phyloP scores from a whole-genome alignment of 2,113 vertebrate species.

The Lycocorax pyrrhopterus region DNA sequence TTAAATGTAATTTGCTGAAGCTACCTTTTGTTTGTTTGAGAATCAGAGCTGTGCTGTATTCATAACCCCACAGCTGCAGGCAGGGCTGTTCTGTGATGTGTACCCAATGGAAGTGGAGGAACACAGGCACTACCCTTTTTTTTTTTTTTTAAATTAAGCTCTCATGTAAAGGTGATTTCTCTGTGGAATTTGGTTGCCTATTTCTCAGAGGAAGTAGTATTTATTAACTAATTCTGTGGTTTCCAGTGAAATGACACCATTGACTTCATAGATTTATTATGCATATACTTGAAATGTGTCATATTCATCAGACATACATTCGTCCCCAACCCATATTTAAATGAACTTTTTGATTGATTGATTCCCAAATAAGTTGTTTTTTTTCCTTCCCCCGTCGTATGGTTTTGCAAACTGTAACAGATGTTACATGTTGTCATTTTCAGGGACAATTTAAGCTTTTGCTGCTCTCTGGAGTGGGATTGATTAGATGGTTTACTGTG shows the following conservation, averaged over 20 bases:
- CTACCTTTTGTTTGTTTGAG: background rate
- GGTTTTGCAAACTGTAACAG: background rate
- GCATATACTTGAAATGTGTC: background rate
- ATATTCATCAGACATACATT: background rate
- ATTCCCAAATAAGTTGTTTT: background rate
- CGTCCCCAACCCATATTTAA: background rate
- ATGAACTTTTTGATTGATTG: background rate
- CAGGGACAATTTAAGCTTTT: background rate
- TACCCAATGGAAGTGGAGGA: background rate
- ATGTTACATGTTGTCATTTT: background rate
- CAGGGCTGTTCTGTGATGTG: background rate
- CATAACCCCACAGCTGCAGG: background rate
- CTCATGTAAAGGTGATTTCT: background rate
- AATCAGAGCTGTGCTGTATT: background rate
- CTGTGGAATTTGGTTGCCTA: background rate
- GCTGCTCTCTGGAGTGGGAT: background rate
- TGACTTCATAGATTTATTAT: background rate
- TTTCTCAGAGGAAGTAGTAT: background rate
- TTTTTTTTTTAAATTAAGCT: background rate
- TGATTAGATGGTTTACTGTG: background rate
- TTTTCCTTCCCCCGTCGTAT: rapidly evolving
- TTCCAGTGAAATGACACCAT: background rate
- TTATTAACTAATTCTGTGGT: background rate
- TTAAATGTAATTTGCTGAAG: background rate
- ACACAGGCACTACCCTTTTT: too few species aligned